Conservation (phyloP, 2,888 invertebrate species). For the Dicyrtomina minuta region DNA sequence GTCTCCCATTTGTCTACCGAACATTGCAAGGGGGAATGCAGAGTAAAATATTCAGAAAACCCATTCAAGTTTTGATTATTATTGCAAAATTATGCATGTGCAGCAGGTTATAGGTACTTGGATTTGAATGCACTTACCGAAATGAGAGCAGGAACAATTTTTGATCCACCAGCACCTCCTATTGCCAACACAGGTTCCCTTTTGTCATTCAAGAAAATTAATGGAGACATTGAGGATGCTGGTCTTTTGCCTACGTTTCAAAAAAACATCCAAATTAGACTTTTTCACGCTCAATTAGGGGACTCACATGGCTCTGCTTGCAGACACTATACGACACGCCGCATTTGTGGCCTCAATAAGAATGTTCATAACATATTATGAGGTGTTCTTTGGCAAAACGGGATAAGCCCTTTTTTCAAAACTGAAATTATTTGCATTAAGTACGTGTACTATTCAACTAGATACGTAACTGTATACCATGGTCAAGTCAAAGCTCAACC, state of each 20-base stretch:
- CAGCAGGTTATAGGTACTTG: neutral
- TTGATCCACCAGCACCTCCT: conserved; percentile 61
- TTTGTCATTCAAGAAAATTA: conserved; percentile 58
- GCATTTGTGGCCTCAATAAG: too few species aligned
- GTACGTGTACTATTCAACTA: too few species aligned
- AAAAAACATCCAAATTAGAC: neutral
- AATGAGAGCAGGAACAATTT: conserved; percentile 59
- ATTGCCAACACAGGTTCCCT: conserved; percentile 58
- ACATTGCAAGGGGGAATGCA: neutral
- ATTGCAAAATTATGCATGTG: neutral
- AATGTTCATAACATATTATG: neutral
- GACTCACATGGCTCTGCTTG: too few species aligned
- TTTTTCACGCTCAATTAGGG: too few species aligned
- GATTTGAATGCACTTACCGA: conserved; percentile 46
- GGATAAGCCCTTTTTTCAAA: too few species aligned
- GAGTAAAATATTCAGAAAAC: neutral
- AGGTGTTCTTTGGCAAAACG: too few species aligned
- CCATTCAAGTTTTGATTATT: neutral
- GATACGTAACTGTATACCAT: too few species aligned
- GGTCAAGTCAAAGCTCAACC: too few species aligned
- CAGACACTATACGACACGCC: too few species aligned
- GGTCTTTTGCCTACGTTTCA: conserved; percentile 60
- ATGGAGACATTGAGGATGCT: conserved; percentile 62
- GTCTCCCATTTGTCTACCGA: neutral
- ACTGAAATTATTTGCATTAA: too few species aligned